These are phyloP conservation scores for Embidobia sp. DNA, from an alignment of 2,888 invertebrate genomes.

Conservation along the genomic window DNA sequence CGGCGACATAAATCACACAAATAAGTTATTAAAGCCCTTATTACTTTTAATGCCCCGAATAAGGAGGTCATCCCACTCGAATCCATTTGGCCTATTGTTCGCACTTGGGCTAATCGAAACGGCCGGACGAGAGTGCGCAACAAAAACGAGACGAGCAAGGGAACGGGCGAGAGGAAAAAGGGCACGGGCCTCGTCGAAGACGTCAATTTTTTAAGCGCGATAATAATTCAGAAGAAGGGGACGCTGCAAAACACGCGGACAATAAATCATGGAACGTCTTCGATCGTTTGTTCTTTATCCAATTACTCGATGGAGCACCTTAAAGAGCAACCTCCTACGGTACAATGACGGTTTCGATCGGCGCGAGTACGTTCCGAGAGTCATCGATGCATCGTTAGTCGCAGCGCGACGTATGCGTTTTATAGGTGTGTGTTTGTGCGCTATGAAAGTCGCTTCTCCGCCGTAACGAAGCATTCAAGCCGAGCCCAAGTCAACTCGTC, in stretches of 20 bases:
- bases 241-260: slow-evolving; percentile 51
- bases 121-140: too few relatives aligned
- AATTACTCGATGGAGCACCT: slow-evolving; percentile 60
- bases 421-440: slow-evolving; percentile 64
- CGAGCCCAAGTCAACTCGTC: slow-evolving; percentile 65
- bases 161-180: neutral
- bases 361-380: slow-evolving; percentile 62
- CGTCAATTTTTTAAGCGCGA: slow-evolving; percentile 47
- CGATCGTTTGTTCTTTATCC: slow-evolving; percentile 63
- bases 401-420: slow-evolving; percentile 63
- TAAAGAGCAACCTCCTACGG: slow-evolving; percentile 61
- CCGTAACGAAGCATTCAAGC: slow-evolving; percentile 73
- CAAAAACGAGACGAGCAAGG: slow-evolving; percentile 13
- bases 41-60: slow-evolving; percentile 26
- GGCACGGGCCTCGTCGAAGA: slow-evolving; percentile 25
- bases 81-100: slow-evolving; percentile 39
- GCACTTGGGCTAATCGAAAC: slow-evolving; percentile 38
- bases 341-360: slow-evolving; percentile 59
- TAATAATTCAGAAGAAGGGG: slow-evolving; percentile 47
- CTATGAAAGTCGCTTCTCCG: slow-evolving; percentile 63
- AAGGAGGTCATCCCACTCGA: slow-evolving; percentile 19
- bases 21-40: slow-evolving; percentile 33
- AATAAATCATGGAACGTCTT: slow-evolving; percentile 60
- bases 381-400: slow-evolving; percentile 73
- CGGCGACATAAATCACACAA: slow-evolving; percentile 32